phyloP scores from a whole-genome alignment of 2,797 vertebrate genomes.

The Coranthus polyacanthus region DNA sequence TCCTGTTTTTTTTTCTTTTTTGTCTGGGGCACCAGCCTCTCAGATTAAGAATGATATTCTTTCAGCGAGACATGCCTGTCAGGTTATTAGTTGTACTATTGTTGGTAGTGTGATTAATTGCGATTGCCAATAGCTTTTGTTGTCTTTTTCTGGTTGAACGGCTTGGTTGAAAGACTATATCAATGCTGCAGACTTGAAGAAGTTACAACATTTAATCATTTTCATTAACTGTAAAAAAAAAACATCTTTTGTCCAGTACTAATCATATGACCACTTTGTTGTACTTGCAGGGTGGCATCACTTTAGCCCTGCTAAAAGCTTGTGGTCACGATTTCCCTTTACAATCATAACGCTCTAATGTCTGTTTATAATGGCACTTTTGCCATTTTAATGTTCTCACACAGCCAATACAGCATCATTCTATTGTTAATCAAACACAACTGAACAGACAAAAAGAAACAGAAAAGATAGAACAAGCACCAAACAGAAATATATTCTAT shows the following conservation, averaged over 20 bases:
- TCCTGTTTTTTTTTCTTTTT: slow-evolving; percentile 34
- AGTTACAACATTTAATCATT: slow-evolving; percentile 2
- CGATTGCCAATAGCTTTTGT: slow-evolving; percentile 46
- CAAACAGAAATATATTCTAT: slow-evolving; percentile 58
- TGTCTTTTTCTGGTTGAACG: slow-evolving; percentile 34
- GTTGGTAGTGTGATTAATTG: slow-evolving; percentile 63
- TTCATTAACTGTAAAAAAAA: slow-evolving; percentile 12
- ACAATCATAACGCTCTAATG: slow-evolving; percentile 20
- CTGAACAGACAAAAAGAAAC: slow-evolving; percentile 41
- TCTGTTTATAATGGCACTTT: slow-evolving; percentile 20
- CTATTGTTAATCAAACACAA: slow-evolving; percentile 54
- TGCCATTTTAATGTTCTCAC: slow-evolving; percentile 22
- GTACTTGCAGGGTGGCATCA: slow-evolving; percentile 4
- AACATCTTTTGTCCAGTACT: slow-evolving; percentile 4
- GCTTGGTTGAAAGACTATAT: slow-evolving; percentile 26
- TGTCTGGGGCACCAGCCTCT: slow-evolving; percentile 40
- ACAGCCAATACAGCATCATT: slow-evolving; percentile 40
- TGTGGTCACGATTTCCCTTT: neutral
- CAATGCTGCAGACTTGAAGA: slow-evolving; percentile 16
- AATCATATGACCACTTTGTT: slow-evolving; percentile 21
- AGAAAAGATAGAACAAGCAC: slow-evolving; percentile 33
- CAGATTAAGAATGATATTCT: slow-evolving; percentile 67
- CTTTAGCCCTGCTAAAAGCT: slow-evolving; percentile 19
- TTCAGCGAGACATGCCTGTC: slow-evolving; percentile 56
- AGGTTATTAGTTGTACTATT: slow-evolving; percentile 63